These are phyloP conservation scores for Priocnemis perturbator DNA, from an alignment of 2,888 invertebrate species.

Conservation along the genomic window DNA sequence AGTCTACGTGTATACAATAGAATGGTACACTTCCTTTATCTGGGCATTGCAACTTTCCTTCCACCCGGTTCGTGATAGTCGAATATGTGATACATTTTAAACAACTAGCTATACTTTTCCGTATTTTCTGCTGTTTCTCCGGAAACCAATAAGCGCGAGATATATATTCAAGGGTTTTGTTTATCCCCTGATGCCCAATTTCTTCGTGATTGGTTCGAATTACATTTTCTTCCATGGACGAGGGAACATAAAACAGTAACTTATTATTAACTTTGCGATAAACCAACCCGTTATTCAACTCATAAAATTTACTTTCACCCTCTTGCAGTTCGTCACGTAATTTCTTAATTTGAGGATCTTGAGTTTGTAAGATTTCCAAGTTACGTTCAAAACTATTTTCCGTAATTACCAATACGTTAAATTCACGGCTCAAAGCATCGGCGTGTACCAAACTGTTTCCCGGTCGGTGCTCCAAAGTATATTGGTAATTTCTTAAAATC, in stretches of 20 bases:
- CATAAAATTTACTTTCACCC: slow-evolving; percentile 1
- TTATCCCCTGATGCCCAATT: slow-evolving; percentile 8
- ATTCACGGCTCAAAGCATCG: no score
- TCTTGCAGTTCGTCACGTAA: neutral
- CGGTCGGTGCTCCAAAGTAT: no score
- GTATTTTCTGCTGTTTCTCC: neutral
- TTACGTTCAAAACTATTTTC: no score
- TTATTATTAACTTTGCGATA: neutral
- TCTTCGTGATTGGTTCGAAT: no score
- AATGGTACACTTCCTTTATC: slow-evolving; percentile 1
- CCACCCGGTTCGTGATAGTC: neutral
- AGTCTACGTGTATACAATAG: slow-evolving; percentile 7
- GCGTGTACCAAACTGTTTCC: no score
- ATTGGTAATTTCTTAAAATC: no score
- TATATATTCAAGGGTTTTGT: slow-evolving; percentile 1
- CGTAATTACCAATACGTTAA: no score
- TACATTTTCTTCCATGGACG: neutral
- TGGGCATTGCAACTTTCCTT: no score
- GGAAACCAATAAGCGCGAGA: slow-evolving; percentile 12
- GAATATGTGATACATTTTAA: slow-evolving; percentile 9
- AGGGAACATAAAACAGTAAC: neutral
- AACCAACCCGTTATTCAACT: slow-evolving; percentile 13
- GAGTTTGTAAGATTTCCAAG: neutral
- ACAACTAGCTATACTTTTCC: slow-evolving; percentile 2
- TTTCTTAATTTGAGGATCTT: no score